Conservation (phyloP, 2,113 vertebrate species). For the Todiramphus chloris region DNA sequence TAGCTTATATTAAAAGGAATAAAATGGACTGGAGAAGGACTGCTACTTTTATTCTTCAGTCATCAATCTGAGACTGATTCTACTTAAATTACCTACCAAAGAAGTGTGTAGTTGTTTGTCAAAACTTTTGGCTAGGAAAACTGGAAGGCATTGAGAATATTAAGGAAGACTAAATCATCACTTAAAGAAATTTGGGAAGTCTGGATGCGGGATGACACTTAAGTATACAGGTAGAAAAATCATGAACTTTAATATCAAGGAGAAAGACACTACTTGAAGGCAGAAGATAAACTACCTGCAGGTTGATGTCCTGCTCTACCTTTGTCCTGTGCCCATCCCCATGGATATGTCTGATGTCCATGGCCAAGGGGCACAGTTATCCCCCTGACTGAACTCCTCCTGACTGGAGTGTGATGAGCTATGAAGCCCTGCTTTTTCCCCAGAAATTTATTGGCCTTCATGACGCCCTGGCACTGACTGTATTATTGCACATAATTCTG, state of each 20-base stretch:
- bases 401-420: not conserved
- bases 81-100: not conserved
- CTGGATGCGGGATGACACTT: not conserved
- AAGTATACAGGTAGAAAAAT: not conserved
- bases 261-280: not conserved
- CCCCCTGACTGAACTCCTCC: not conserved
- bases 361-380: rapidly evolving
- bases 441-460: not conserved
- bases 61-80: not conserved
- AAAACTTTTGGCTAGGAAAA: not conserved
- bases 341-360: rapidly evolving
- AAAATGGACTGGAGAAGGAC: not conserved
- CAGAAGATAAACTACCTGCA: not conserved
- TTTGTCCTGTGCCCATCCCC: not conserved
- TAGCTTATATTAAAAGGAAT: not conserved
- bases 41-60: not conserved
- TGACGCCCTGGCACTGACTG: not conserved
- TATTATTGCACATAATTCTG: not conserved
- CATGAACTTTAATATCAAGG: not conserved
- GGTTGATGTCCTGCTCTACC: not conserved
- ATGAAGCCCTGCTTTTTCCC: rapidly evolving
- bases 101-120: not conserved
- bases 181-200: not conserved
- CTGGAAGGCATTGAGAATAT: not conserved
- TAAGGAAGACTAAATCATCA: not conserved